Base-by-base conservation (phyloP, 2,113 vertebrate genomes). In the Pterocles burchelli region DNA sequence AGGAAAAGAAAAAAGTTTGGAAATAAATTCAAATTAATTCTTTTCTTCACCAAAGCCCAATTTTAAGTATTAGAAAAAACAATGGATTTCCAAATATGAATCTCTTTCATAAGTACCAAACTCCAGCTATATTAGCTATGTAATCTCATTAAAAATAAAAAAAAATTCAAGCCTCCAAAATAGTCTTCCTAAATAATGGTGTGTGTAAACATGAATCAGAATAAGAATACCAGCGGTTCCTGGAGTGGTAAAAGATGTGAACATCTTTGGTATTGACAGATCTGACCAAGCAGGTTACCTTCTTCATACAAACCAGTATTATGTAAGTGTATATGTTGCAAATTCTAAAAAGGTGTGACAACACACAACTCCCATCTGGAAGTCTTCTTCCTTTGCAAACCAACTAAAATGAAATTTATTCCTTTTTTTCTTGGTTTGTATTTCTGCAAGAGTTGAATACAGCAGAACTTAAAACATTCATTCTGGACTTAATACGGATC, bases 1-100 rank as follows among this genome's bases (percentile, higher is more conserved):
- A 90, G 85, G 96, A 88, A 95, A 97, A 95, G 19, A 92, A 95
- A 97, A 49, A 9, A 72, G 26, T 85, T 93, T 91, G 78, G 62
- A 97, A 97, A 96, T 89, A 91, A 82, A 93, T 95, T 90, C 91
- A 89, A 95, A 91, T 78, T 25, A 62, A 66, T 71, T 72, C 6
- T 95, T 85, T 85, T 86, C 38, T 95, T 97, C 88, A 91, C 41
- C 16, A 86, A 92, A 78, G 73, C n/a, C 16, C 57, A 63, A 33
- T 71, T 26, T 82, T 43, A 97, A 86, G 82, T 38, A 71, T 54
- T 81, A 75, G 46, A 79, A 96, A 97, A 91, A 90, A 33, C 72
- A 94, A 81, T 45, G 29, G 13, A 71, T 54, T 96, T 94, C 36
- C 63, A 91, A 97, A 93, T 71, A 65, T 54, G 46, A 93, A 95